Evolutionary conservation across 2,113 vertebrate species (phyloP), one percentile per base, ranked within the genome.

Genomic region (Mobula birostris): DNA sequence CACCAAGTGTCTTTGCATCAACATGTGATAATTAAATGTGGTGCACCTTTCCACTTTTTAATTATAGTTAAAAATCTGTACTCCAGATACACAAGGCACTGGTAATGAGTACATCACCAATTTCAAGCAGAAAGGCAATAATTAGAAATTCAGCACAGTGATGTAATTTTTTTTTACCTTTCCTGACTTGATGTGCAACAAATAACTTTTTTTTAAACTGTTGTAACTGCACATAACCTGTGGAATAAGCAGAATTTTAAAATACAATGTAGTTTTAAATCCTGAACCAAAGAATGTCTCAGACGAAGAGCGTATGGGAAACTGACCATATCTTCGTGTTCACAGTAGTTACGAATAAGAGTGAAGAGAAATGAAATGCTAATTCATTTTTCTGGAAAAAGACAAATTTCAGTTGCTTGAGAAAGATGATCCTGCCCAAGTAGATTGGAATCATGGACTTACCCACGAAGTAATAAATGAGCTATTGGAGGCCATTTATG

Each of bases 101-200:
- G 12, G 80, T 83, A 56, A 83, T 83, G 80, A 83, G 8, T 7
- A 56, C 2, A 40, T 83, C 80, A 83, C 15, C 40, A 40, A 56
- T 83, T 83, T 15, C 80, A 83, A 83, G 40, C 80, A 83, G 40
- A 83, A 83, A 19, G 80, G 32, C 40, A 83, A 11, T 83, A 83
- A 83, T 83, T 12, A 56, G 80, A 83, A 83, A 83, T 83, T 83
- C 80, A 6, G 17, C 80, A 36, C 80, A 56, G 80, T 83, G 80
- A 83, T 56, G 80, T 83, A 15, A 58, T 14, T 17, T 21, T 36
- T 36, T 36, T 7, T 83, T 14, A 40, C 40, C 40, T 83, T 83
- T 17, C 36, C 48, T 21, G 80, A 40, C 21, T 56, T 56, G 40
- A 19, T 19, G 40, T 48, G 21, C 19, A 83, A 83, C 80, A 7